Conservation (phyloP, 2,797 vertebrate species). For the Helicolenus hilgendorfi region DNA sequence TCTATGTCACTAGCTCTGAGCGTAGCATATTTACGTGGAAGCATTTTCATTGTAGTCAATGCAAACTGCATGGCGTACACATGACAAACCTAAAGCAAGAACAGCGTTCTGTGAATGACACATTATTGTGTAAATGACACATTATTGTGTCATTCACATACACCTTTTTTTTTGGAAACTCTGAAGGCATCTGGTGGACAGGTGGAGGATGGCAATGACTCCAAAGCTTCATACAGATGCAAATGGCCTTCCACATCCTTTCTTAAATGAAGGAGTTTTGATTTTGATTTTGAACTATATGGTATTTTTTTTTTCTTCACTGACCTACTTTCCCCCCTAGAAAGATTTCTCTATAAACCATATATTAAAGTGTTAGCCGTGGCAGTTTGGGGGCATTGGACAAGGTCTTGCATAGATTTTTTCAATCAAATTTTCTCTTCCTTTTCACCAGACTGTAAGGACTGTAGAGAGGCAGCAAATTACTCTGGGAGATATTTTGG, state of each 20-base stretch:
- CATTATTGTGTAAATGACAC: too few species aligned
- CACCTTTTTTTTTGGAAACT: too few species aligned
- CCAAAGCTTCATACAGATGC: not conserved
- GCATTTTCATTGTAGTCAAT: too few species aligned
- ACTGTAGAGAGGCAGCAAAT: slow-evolving; percentile 4
- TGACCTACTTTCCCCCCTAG: not conserved
- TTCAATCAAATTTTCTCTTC: not conserved
- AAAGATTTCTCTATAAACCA: not conserved
- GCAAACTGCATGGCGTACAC: too few species aligned
- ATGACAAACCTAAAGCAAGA: too few species aligned
- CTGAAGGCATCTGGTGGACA: too few species aligned
- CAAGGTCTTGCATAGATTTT: not conserved
- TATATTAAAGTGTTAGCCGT: not conserved
- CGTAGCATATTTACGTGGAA: too few species aligned
- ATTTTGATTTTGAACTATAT: not conserved
- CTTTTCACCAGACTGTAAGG: not conserved
- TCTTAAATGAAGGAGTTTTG: not conserved
- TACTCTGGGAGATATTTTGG: slow-evolving; percentile 8
- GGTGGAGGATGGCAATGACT: too few species aligned
- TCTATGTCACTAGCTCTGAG: too few species aligned
- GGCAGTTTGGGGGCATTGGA: not conserved
- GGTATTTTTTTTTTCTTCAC: not conserved
- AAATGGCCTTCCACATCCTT: not conserved
- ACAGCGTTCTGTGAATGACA: too few species aligned
- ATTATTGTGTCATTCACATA: too few species aligned